Conservation (phyloP, 1,140 invertebrate genomes). For the Leguminivora glycinivorella region DNA sequence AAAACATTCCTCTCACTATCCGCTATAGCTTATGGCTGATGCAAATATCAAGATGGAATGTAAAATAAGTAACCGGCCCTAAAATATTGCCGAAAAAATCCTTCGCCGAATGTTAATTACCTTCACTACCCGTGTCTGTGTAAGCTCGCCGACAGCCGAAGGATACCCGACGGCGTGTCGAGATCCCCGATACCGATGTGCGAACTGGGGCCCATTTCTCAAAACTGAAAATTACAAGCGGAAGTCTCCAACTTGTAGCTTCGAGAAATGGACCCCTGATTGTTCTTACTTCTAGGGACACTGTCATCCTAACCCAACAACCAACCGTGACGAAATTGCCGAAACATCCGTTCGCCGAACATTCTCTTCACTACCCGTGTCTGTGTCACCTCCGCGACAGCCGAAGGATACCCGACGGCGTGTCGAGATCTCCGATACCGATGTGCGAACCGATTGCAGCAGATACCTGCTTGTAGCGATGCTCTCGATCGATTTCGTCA, state of each 20-base stretch:
- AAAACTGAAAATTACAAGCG: no score
- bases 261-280: no score
- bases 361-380: background rate
- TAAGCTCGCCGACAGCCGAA: background rate
- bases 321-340: background rate
- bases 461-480: slow-evolving; percentile 3
- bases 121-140: background rate
- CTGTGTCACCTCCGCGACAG: slow-evolving; percentile 3
- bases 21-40: no score
- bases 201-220: no score
- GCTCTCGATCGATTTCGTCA: slow-evolving; percentile 14
- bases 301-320: background rate
- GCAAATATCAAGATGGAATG: no score
- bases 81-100: no score
- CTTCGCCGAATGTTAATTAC: background rate
- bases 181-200: background rate
- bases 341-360: background rate
- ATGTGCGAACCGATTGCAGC: slow-evolving; percentile 14
- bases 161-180: background rate
- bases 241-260: no score
- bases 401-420: slow-evolving; percentile 14
- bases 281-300: background rate
- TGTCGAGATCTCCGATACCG: slow-evolving; percentile 5
- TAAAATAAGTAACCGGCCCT: no score
- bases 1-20: no score